phyloP scores from a whole-genome alignment of 2,113 vertebrate genomes.

The Vireo altiloquus region DNA sequence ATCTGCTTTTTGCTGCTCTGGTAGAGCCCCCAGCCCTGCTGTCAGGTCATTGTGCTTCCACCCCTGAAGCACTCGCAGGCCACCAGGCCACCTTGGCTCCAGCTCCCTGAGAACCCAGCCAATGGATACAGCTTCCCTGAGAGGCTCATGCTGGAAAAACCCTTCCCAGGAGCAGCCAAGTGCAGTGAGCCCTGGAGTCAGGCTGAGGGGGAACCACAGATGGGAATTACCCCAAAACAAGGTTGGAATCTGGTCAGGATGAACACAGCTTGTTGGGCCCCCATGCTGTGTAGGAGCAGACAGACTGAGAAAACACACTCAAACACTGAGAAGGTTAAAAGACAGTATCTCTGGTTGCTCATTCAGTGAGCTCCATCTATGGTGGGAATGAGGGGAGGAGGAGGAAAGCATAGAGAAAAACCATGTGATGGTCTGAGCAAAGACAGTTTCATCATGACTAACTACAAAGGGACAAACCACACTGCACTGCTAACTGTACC shows the following conservation, averaged over 20 bases:
- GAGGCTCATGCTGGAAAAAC: background rate
- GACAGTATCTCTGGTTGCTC: background rate
- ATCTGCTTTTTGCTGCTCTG: background rate
- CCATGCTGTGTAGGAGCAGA: rapidly evolving
- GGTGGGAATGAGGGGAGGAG: background rate
- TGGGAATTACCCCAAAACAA: background rate
- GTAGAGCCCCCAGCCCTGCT: background rate
- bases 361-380: background rate
- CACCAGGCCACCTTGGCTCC: background rate
- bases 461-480: background rate
- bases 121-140: rapidly evolving
- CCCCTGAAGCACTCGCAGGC: background rate
- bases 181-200: rapidly evolving
- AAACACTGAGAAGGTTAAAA: background rate
- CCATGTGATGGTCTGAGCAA: background rate
- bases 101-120: background rate
- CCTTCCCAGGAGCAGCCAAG: background rate
- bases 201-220: background rate
- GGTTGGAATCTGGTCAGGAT: background rate
- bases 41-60: background rate
- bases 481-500: background rate
- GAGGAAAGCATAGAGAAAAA: background rate
- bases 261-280: background rate
- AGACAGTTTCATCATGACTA: background rate
- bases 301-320: rapidly evolving